Percentiles rank a stretch among this genome's conserved stretches.
Evolutionary conservation across 2,888 invertebrate genomes (phyloP).

Genomic region (Ochropleura leucogaster): DNA sequence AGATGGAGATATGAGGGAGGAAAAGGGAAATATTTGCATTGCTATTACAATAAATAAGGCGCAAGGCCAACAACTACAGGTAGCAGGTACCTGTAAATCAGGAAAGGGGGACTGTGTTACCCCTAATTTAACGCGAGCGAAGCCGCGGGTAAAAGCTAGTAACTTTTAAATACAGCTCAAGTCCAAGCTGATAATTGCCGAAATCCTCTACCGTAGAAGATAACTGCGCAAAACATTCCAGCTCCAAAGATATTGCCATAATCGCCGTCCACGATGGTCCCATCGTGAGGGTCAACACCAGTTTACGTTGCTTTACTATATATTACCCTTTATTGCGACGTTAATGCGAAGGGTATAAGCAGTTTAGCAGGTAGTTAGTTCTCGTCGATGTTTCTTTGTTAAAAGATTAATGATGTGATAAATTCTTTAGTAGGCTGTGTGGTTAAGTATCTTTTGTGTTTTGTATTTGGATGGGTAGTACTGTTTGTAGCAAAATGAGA

Average conservation of each 20-base stretch:
- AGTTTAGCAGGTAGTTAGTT: slow-evolving; percentile 74
- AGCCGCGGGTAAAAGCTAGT: too few relatives aligned
- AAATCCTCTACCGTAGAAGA: background rate
- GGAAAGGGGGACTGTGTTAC: too few relatives aligned
- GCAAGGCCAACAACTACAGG: too few relatives aligned
- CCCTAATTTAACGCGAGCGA: too few relatives aligned
- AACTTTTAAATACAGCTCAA: too few relatives aligned
- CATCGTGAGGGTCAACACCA: slow-evolving; percentile 52
- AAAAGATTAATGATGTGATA: slow-evolving; percentile 56
- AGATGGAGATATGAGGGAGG: too few relatives aligned
- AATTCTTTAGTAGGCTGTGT: slow-evolving; percentile 48
- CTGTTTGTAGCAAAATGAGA: background rate
- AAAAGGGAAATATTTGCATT: too few relatives aligned
- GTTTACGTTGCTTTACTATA: slow-evolving; percentile 60
- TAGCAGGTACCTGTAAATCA: too few relatives aligned
- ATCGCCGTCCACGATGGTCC: slow-evolving; percentile 36
- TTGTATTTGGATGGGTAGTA: slow-evolving; percentile 12
- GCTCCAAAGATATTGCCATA: slow-evolving; percentile 35
- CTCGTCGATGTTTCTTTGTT: slow-evolving; percentile 57
- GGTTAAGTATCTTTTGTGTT: slow-evolving; percentile 42
- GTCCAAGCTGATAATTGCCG: background rate
- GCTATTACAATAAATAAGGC: too few relatives aligned
- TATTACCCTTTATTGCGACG: slow-evolving; percentile 77
- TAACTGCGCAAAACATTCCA: slow-evolving; percentile 3
- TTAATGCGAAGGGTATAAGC: slow-evolving; percentile 76